Conservation (phyloP, 92 coral and sea anemone genomes). For the Epizoanthus illoricatus region DNA sequence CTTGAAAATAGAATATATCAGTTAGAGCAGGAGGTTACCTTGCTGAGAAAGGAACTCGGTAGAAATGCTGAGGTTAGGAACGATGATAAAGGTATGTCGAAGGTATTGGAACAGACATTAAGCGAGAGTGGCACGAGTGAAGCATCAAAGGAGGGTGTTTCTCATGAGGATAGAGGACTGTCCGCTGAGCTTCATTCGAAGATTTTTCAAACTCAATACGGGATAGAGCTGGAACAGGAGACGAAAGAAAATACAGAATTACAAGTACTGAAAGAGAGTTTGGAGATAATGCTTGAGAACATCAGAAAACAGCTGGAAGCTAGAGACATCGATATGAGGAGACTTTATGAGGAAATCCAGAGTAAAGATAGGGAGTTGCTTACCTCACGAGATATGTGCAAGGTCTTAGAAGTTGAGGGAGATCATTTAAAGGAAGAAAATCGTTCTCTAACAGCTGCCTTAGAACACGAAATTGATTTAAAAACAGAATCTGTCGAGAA, state of each 20-base stretch:
- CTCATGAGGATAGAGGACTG: neutral
- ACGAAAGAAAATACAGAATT: neutral
- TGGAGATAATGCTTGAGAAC: neutral
- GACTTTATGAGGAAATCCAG: neutral
- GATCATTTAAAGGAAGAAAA: neutral
- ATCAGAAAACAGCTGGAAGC: neutral
- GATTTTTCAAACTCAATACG: neutral
- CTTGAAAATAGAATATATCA: slow-evolving; percentile 26
- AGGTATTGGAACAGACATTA: neutral
- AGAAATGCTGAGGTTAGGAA: neutral
- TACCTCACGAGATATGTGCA: neutral
- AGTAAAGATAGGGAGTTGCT: neutral
- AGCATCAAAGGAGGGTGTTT: neutral
- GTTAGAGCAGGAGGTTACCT: slow-evolving; percentile 9
- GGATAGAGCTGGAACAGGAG: neutral
- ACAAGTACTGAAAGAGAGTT: neutral
- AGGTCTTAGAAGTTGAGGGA: slow-evolving; percentile 6
- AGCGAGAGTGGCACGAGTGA: slow-evolving; percentile 21
- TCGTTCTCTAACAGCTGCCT: neutral
- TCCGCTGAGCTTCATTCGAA: neutral
- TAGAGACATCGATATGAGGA: neutral
- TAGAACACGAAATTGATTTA: neutral
- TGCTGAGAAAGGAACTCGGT: slow-evolving; percentile 11
- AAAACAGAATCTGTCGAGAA: slow-evolving; percentile 8
- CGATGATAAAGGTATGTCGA: neutral